These are phyloP conservation scores for Periphyllus acericola DNA, from an alignment of 2,888 invertebrate genomes.

Conservation along the genomic window DNA sequence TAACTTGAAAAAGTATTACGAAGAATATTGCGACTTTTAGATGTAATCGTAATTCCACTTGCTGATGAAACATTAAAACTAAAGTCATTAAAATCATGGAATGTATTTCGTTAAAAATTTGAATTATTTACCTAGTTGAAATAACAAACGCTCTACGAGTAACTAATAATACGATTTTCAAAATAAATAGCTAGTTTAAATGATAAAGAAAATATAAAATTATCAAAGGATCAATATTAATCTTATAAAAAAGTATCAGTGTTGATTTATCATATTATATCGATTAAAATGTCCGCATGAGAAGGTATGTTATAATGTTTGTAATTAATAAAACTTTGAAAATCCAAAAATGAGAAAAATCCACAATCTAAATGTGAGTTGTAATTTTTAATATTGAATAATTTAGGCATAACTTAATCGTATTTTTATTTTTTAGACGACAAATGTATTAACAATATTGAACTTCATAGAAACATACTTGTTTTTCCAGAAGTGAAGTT, in stretches of 20 bases:
- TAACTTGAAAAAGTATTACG: background rate
- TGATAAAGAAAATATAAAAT: too few relatives aligned
- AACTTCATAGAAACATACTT: constrained; percentile 33
- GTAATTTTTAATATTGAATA: background rate
- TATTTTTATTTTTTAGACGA: background rate
- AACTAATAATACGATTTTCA: too few relatives aligned
- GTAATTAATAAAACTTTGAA: background rate
- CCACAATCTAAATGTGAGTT: background rate
- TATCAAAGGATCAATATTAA: too few relatives aligned
- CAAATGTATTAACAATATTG: background rate
- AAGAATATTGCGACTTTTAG: background rate
- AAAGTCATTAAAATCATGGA: background rate
- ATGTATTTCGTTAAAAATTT: background rate
- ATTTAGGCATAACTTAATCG: background rate
- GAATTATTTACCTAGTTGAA: background rate
- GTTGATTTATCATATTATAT: too few relatives aligned
- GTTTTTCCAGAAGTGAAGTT: constrained; percentile 50
- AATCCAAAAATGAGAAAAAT: constrained; percentile 3
- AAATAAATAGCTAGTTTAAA: too few relatives aligned
- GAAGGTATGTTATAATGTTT: too few relatives aligned
- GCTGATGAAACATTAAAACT: background rate
- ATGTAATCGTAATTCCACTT: background rate
- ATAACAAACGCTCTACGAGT: too few relatives aligned
- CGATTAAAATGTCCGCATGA: too few relatives aligned
- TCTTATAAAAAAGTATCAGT: too few relatives aligned